Conservation (phyloP, 2,797 vertebrate species). For the Thalassophryne amazonica region DNA sequence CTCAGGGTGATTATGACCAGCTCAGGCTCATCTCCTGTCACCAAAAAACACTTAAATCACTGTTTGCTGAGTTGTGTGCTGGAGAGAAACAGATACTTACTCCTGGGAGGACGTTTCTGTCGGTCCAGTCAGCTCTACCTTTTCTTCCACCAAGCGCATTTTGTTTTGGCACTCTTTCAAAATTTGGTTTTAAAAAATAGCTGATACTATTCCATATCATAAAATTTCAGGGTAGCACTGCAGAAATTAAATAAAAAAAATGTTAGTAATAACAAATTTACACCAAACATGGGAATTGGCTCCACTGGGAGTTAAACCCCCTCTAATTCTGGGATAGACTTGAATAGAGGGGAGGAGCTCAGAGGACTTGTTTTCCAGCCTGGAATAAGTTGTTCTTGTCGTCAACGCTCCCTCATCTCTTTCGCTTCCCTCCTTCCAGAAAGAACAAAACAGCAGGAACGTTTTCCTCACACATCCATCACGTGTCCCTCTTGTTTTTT, state of each 20-base stretch:
- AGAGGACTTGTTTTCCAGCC: too few species aligned
- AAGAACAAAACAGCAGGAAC: slow-evolving; percentile 11
- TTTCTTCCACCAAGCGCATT: slow-evolving; percentile 6
- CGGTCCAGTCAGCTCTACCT: neutral
- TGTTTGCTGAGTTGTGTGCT: slow-evolving; percentile 4
- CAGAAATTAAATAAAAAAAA: too few species aligned
- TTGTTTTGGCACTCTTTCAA: slow-evolving; percentile 8
- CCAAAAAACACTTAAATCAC: slow-evolving; percentile 37
- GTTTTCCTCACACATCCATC: slow-evolving; percentile 46
- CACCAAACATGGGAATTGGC: too few species aligned
- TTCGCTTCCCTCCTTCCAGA: slow-evolving; percentile 22
- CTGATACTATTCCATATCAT: too few species aligned
- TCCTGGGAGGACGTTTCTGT: slow-evolving; percentile 13
- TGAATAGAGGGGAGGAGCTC: too few species aligned
- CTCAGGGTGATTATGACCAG: too few species aligned
- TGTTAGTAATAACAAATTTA: too few species aligned
- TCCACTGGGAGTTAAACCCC: too few species aligned
- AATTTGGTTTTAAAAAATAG: too few species aligned
- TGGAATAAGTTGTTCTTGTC: too few species aligned
- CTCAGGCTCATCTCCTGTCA: slow-evolving; percentile 18
- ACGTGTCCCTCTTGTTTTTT: slow-evolving; percentile 29
- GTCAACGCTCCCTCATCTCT: slow-evolving; percentile 13
- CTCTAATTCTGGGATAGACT: too few species aligned
- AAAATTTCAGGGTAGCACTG: too few species aligned
- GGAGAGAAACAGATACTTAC: slow-evolving; percentile 21